Percentiles rank a stretch among this genome's conserved stretches.
Conservation (phyloP, 2,113 vertebrate species). For the Oryzias woworae region DNA sequence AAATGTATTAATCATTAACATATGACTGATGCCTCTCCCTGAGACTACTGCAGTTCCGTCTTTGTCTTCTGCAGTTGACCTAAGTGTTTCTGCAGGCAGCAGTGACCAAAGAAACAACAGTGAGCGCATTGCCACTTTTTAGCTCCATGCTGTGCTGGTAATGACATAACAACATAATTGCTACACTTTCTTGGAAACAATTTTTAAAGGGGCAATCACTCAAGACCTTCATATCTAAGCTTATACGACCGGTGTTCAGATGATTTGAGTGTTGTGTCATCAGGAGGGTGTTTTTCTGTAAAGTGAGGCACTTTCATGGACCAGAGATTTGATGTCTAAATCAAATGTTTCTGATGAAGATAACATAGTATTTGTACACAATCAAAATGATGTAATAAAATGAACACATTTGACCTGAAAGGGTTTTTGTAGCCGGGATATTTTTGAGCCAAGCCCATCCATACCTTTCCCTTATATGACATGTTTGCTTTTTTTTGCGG, state of each 20-base stretch:
- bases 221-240: conserved; percentile 33
- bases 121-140: conserved; percentile 40
- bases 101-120: conserved; percentile 40
- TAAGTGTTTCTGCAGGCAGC: conserved; percentile 17
- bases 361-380: conserved; percentile 1
- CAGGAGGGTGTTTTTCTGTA: conserved; percentile 1
- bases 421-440: background rate
- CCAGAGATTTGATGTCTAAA: conserved; percentile 7
- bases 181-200: conserved; percentile 30
- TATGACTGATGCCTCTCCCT: conserved; percentile 45
- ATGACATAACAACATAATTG: conserved; percentile 63
- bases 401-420: background rate
- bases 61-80: background rate
- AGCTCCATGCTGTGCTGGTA: conserved; percentile 51
- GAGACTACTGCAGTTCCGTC: background rate
- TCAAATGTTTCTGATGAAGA: background rate
- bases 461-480: background rate
- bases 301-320: conserved; percentile 18
- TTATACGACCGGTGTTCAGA: conserved; percentile 20
- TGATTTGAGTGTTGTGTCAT: conserved; percentile 30
- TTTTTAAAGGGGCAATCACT: conserved; percentile 33
- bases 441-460: background rate
- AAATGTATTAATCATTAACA: conserved; percentile 49
- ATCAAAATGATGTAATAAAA: conserved; percentile 2
- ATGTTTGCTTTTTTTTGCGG: too few relatives aligned